phyloP scores from a whole-genome alignment of 2,797 vertebrate species.

The Dermochelys coriacea region DNA sequence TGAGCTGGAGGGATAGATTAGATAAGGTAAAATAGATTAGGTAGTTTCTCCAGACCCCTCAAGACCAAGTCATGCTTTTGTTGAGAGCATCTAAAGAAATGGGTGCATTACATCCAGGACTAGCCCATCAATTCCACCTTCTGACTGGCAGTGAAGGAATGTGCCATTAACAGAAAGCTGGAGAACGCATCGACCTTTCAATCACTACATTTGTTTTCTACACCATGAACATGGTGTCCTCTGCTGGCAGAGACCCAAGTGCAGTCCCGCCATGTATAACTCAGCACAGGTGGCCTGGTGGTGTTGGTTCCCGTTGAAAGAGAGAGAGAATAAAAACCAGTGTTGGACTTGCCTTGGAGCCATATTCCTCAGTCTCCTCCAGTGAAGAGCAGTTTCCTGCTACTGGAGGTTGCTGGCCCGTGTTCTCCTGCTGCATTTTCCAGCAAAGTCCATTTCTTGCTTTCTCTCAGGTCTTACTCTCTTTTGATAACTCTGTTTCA shows the following conservation, averaged over 20 bases:
- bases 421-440: background rate
- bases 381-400: background rate
- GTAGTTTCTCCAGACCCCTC: rapidly evolving
- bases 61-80: background rate
- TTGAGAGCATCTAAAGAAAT: background rate
- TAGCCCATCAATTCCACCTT: background rate
- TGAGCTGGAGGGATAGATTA: background rate
- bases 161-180: background rate
- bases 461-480: background rate
- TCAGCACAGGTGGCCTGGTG: background rate
- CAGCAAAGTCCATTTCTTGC: background rate
- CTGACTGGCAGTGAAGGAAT: background rate
- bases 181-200: background rate
- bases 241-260: background rate
- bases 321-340: background rate
- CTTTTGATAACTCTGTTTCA: background rate
- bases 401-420: background rate
- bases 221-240: background rate
- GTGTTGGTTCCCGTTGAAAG: background rate
- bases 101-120: background rate
- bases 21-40: background rate
- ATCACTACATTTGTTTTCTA: background rate
- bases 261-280: background rate
- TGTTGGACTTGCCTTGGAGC: background rate
- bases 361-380: background rate